Conservation (phyloP, 2,888 invertebrate species). For the Apodemia hepburni region DNA sequence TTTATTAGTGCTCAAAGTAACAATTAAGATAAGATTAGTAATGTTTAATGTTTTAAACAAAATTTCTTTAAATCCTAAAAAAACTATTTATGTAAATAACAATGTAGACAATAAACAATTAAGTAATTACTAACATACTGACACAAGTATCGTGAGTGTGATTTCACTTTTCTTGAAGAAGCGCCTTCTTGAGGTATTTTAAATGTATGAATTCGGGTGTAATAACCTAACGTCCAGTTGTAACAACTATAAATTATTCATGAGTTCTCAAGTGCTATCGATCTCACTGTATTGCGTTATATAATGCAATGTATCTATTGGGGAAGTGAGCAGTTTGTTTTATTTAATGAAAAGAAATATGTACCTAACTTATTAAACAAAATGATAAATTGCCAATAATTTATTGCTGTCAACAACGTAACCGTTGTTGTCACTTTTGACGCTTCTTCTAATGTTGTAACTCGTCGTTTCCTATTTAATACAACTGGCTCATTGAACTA, state of each 20-base stretch:
- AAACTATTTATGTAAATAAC: neutral
- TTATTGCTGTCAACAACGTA: neutral
- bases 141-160: constrained; percentile 24
- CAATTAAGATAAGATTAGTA: too few species aligned
- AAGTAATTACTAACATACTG: constrained; percentile 17
- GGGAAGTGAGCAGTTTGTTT: neutral
- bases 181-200: constrained; percentile 34
- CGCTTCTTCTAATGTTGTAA: neutral
- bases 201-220: constrained; percentile 64
- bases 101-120: constrained; percentile 1
- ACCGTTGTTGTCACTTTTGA: neutral
- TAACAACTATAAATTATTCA: constrained; percentile 53
- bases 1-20: too few species aligned
- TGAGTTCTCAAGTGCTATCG: constrained; percentile 35
- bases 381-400: neutral
- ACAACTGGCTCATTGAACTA: neutral
- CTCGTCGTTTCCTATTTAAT: neutral
- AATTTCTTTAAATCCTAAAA: neutral
- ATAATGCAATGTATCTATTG: neutral
- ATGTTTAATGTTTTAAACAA: too few species aligned
- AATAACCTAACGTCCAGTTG: constrained; percentile 53
- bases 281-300: neutral
- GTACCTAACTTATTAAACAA: neutral
- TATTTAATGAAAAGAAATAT: neutral
- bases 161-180: constrained; percentile 43